Evolutionary conservation across 2,113 vertebrate genomes (phyloP).

Genomic region (Amia ocellicauda): DNA sequence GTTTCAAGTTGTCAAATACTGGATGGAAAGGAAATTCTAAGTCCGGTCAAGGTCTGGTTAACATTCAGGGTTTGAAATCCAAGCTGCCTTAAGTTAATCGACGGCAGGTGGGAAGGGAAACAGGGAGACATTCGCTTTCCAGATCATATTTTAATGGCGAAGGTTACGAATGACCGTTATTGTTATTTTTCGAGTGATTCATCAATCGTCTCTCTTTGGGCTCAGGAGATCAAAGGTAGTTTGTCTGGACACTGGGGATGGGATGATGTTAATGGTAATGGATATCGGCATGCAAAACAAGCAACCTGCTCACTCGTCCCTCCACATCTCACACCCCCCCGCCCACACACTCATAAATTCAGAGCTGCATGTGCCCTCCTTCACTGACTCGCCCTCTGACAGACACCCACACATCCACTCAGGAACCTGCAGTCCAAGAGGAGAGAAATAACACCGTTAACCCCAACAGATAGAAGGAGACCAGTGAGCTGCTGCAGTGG

Average conservation of each 20-base stretch:
- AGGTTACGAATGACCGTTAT: too few relatives aligned
- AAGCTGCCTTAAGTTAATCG: not conserved
- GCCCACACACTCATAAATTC: constrained; percentile 61
- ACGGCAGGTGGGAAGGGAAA: too few relatives aligned
- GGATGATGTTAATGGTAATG: constrained; percentile 73
- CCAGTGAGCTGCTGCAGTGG: too few relatives aligned
- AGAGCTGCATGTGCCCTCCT: constrained; percentile 92
- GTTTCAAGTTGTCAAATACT: constrained; percentile 49
- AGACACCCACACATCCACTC: constrained; percentile 91
- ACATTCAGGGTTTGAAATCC: too few relatives aligned
- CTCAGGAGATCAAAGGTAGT: too few relatives aligned
- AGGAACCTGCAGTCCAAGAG: constrained; percentile 98
- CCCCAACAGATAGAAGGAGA: constrained; percentile 31
- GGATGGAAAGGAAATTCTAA: constrained; percentile 19
- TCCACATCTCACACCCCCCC: constrained; percentile 58
- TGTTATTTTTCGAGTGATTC: too few relatives aligned
- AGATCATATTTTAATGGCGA: constrained; percentile 19
- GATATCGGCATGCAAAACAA: constrained; percentile 88
- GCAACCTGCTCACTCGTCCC: constrained; percentile 75
- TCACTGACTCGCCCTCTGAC: constrained; percentile 92
- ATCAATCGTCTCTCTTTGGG: too few relatives aligned
- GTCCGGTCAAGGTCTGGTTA: constrained; percentile 14
- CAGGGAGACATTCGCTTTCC: too few relatives aligned
- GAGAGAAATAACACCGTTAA: constrained; percentile 82
- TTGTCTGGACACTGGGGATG: constrained; percentile 31